Conservation (phyloP, 2,113 vertebrate genomes). For the Cyanoderma ruficeps region DNA sequence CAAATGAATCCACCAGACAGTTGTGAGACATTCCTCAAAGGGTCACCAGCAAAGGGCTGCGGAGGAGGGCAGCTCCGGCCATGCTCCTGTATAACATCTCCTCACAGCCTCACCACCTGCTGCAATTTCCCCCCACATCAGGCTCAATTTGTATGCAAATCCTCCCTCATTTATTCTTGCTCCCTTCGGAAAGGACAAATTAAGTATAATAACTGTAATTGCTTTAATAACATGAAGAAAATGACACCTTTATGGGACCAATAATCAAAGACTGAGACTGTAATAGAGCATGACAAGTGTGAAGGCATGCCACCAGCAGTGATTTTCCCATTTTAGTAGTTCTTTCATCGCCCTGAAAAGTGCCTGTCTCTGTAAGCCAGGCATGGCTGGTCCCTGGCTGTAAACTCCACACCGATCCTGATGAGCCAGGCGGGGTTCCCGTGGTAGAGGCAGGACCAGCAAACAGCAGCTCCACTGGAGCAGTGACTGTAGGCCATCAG, state of each 20-base stretch:
- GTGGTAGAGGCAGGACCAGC: fast-evolving
- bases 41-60: constrained; percentile 18
- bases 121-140: constrained; percentile 25
- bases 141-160: constrained; percentile 66
- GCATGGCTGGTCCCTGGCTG: neutral
- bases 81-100: neutral
- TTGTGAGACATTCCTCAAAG: constrained; percentile 48
- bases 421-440: fast-evolving
- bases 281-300: constrained; percentile 58
- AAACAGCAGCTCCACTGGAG: fast-evolving
- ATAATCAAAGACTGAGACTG: constrained; percentile 58
- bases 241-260: constrained; percentile 57
- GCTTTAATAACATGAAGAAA: constrained; percentile 63
- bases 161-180: constrained; percentile 60
- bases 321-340: constrained; percentile 23
- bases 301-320: constrained; percentile 35
- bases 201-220: constrained; percentile 67
- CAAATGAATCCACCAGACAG: constrained; percentile 38
- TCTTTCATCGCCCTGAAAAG: neutral
- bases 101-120: constrained; percentile 13
- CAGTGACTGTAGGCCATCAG: fast-evolving
- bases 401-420: fast-evolving
- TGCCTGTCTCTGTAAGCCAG: neutral
- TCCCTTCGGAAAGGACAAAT: constrained; percentile 65
- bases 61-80: neutral